These are phyloP conservation scores for Atta cephalotes DNA, from an alignment of 1,140 invertebrate species.

Conservation along the genomic window DNA sequence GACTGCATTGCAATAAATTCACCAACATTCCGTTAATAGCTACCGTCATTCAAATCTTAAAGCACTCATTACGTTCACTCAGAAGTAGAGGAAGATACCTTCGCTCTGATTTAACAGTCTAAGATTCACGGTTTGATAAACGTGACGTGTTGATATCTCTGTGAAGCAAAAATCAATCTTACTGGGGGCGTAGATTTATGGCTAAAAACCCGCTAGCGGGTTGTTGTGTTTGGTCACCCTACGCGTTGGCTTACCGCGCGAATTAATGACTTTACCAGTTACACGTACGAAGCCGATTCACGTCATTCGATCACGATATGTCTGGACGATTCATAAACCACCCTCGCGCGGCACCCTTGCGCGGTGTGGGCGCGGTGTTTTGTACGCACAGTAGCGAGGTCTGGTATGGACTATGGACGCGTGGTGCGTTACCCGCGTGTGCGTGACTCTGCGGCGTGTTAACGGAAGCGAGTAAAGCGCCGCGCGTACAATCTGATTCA, in stretches of 20 bases:
- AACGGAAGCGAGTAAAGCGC: conserved; percentile 81
- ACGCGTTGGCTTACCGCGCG: conserved; percentile 8
- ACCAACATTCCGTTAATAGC: conserved; percentile 1
- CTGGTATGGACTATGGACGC: neutral
- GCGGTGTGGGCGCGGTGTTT: conserved; percentile 39
- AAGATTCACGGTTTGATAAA: conserved; percentile 10
- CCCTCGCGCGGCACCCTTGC: conserved; percentile 47
- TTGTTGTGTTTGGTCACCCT: conserved; percentile 38
- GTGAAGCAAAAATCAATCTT: conserved; percentile 6
- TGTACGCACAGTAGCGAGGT: conserved; percentile 25
- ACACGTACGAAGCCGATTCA: conserved; percentile 57
- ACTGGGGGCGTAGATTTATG: neutral
- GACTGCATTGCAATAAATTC: conserved; percentile 13
- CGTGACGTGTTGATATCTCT: neutral
- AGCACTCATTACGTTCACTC: conserved; percentile 8
- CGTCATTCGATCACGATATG: conserved; percentile 69
- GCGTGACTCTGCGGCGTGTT: conserved; percentile 80
- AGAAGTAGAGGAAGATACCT: neutral
- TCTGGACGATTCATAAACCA: conserved; percentile 68
- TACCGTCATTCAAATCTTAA: conserved; percentile 8
- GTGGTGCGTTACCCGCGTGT: conserved; percentile 67
- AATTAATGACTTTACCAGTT: conserved; percentile 50
- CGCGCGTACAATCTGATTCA: conserved; percentile 81
- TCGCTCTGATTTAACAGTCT: neutral
- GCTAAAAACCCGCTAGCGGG: neutral